Evolutionary conservation across 2,113 vertebrate species (phyloP).

Genomic region (Siphamia tubifer): DNA sequence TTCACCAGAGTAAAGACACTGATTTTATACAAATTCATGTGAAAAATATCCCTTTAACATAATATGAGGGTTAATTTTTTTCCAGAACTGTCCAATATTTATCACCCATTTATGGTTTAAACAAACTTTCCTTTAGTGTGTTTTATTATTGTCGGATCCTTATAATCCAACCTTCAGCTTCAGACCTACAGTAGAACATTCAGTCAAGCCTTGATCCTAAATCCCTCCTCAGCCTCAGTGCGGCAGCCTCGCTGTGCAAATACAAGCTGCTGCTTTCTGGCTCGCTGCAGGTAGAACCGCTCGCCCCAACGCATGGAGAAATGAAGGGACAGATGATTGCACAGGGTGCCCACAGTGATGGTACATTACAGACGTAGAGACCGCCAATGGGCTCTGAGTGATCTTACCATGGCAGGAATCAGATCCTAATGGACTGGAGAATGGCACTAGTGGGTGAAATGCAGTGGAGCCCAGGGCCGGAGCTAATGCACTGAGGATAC

Average conservation of each 20-base stretch:
- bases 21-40: too few relatives aligned
- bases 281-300: slow-evolving; percentile 34
- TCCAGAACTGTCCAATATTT: too few relatives aligned
- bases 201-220: background rate
- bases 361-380: slow-evolving; percentile 35
- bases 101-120: too few relatives aligned
- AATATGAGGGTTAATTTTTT: too few relatives aligned
- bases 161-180: too few relatives aligned
- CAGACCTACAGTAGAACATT: background rate
- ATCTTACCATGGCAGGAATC: slow-evolving; percentile 56
- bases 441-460: slow-evolving; percentile 46
- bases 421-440: slow-evolving; percentile 55
- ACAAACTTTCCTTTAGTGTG: too few relatives aligned
- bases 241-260: slow-evolving; percentile 42
- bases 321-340: slow-evolving; percentile 39
- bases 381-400: slow-evolving; percentile 32
- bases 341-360: slow-evolving; percentile 28
- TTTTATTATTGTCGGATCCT: too few relatives aligned
- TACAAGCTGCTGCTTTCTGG: slow-evolving; percentile 54
- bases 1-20: too few relatives aligned
- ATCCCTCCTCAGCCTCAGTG: slow-evolving; percentile 1
- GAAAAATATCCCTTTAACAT: too few relatives aligned
- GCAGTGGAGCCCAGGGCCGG: slow-evolving; percentile 16
- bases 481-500: background rate
- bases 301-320: slow-evolving; percentile 22